Conservation (phyloP, 2,888 invertebrate species). For the Synanthedon andrenaeformis region DNA sequence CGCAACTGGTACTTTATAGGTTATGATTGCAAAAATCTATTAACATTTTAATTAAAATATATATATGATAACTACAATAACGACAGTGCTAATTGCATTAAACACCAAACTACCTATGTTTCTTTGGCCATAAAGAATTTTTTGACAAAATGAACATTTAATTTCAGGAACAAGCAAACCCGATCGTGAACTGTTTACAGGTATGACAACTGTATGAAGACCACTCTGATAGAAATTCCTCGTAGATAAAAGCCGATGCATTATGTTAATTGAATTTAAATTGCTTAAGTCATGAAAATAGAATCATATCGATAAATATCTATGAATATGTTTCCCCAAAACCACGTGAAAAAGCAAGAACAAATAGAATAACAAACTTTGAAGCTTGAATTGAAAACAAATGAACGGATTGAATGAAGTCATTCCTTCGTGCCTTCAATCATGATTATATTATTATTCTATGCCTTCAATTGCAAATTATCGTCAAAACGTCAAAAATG, state of each 20-base stretch:
- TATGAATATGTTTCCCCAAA: no score
- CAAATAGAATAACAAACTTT: background rate
- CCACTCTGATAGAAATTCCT: conserved; percentile 51
- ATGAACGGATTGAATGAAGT: no score
- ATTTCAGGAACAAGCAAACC: conserved; percentile 29
- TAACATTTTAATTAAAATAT: background rate
- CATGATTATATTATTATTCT: no score
- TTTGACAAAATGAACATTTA: conserved; percentile 60
- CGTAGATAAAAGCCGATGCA: conserved; percentile 57
- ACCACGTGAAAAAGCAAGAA: conserved; percentile 8
- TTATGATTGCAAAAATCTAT: conserved; percentile 18
- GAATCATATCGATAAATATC: conserved; percentile 31
- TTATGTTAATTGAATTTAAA: conserved; percentile 27
- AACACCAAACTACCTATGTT: conserved; percentile 33
- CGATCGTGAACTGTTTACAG: conserved; percentile 27
- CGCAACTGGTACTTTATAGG: conserved; percentile 37
- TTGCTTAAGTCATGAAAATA: conserved; percentile 12
- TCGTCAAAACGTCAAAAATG: no score
- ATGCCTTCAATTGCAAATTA: no score
- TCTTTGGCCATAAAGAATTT: conserved; percentile 36
- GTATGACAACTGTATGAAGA: conserved; percentile 35
- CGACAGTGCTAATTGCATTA: background rate
- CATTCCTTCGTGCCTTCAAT: no score
- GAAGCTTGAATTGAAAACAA: no score
- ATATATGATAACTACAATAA: background rate